These are phyloP conservation scores for Fragum whitleyi DNA, from an alignment of 2,888 invertebrate genomes.

Conservation along the genomic window DNA sequence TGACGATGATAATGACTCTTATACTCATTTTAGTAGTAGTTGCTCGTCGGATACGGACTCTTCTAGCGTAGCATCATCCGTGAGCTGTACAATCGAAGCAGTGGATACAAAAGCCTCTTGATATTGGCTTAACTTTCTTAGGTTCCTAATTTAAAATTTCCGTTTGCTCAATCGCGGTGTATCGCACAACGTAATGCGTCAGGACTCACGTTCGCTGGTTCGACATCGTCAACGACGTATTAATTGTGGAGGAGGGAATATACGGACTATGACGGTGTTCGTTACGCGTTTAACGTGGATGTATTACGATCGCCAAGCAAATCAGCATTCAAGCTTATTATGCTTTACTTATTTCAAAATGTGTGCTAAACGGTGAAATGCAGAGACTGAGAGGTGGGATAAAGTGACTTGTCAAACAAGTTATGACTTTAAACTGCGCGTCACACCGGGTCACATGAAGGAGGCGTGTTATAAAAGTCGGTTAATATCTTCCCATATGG, in stretches of 20 bases:
- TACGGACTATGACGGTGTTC: not conserved
- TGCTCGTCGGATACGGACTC: conserved; percentile 62
- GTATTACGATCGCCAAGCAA: conserved; percentile 11
- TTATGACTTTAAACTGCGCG: not conserved
- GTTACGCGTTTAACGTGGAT: not conserved
- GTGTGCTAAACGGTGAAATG: not conserved
- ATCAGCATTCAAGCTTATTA: conserved; percentile 19
- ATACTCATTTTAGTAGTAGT: conserved; percentile 75
- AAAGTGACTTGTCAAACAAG: no score
- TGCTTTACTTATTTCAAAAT: conserved; percentile 9
- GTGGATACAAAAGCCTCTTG: conserved; percentile 44
- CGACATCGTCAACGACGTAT: conserved; percentile 5
- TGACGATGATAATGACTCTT: conserved; percentile 72
- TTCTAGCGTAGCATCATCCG: conserved; percentile 56
- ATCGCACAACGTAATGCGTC: not conserved
- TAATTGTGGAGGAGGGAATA: conserved; percentile 8
- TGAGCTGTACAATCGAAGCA: conserved; percentile 51
- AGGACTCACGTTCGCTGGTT: conserved; percentile 7
- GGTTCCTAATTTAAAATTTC: conserved; percentile 2
- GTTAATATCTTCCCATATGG: not conserved
- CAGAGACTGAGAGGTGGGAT: not conserved
- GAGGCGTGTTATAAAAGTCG: not conserved
- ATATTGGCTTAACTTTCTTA: conserved; percentile 33
- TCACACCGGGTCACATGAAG: not conserved
- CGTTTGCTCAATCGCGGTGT: conserved; percentile 25